Conservation (phyloP, 2,113 vertebrate species). For the Ictalurus punctatus region DNA sequence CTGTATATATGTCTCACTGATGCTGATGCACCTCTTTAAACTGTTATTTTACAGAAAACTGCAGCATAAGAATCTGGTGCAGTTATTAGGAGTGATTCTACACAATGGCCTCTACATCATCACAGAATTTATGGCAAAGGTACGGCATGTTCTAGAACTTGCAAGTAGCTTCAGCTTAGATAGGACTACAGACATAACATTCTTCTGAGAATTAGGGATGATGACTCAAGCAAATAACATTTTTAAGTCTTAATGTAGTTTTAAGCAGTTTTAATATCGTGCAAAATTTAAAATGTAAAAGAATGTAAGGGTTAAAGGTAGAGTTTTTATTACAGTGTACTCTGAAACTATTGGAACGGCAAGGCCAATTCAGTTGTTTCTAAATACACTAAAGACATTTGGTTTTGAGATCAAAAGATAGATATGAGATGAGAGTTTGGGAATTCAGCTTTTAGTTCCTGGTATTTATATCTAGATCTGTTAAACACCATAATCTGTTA, state of each 20-base stretch:
- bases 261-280: neutral
- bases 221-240: neutral
- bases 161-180: neutral
- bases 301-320: neutral
- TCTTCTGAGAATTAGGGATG: neutral
- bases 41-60: constrained; percentile 76
- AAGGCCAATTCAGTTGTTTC: too few species aligned
- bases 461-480: too few species aligned
- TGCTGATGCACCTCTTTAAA: neutral
- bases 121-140: constrained; percentile 93
- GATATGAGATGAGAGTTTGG: too few species aligned
- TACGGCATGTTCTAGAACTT: constrained; percentile 50
- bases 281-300: neutral
- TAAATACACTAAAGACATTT: too few species aligned
- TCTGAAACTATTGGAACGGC: too few species aligned
- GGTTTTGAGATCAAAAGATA: too few species aligned
- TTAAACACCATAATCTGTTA: too few species aligned
- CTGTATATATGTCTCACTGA: neutral
- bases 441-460: too few species aligned
- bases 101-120: constrained; percentile 88
- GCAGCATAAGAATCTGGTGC: constrained; percentile 87
- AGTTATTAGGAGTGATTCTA: constrained; percentile 84
- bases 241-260: neutral
- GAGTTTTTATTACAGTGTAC: neutral
- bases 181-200: too few species aligned